Evolutionary conservation across 2,888 invertebrate genomes (phyloP), one percentile per base, ranked within the genome.

Genomic region (Diploptera punctata): DNA sequence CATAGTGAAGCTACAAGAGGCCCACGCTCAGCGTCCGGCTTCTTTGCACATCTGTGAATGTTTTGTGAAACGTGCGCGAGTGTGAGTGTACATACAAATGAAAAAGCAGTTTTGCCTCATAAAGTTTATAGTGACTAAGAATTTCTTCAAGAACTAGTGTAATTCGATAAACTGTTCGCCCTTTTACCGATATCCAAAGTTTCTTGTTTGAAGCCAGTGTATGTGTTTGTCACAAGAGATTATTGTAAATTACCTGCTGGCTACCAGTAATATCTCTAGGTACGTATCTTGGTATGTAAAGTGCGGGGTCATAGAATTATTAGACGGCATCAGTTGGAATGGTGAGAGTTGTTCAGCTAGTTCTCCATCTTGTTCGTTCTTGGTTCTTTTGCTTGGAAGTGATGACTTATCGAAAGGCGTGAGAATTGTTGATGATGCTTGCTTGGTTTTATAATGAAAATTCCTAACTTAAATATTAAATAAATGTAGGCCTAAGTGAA

Each of bases 11-110:
- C 44, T 43, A 44, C 16, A 43, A 26, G 57, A 19, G 68, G 26
- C 57, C 68, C 57, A 57, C 57, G 57, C 57, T 43, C 57, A 44
- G 43, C 38, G 7, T 24, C 60, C 68, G 54, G 43, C 68, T 54
- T 57, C 38, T 52, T 57, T 33, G 57, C 67, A 73, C 73, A 70
- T 73, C 73, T 73, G 73, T 73, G 73, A 47, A 57, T 67, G 73
- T 73, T 73, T 60, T 73, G 49, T 73, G 70, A 52, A 60, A 67
- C 44, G 70, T 73, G 70, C 29, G 33, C 16, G 67, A 10, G 26
- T 68, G 54, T 54, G 43, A 26, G 29, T 54, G 57, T 73, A 29
- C 31, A 24, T 68, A 49, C 31, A 18, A 67, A 31, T 44, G 44
- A 70, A 54, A 54, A 13, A 67, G n/a, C 43, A 54, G 29, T 18